A percentile compares a stretch with the other conserved stretches of the same genome.
phyloP scores from a whole-genome alignment of 1,140 invertebrate species.

The Temnothorax longispinosus region DNA sequence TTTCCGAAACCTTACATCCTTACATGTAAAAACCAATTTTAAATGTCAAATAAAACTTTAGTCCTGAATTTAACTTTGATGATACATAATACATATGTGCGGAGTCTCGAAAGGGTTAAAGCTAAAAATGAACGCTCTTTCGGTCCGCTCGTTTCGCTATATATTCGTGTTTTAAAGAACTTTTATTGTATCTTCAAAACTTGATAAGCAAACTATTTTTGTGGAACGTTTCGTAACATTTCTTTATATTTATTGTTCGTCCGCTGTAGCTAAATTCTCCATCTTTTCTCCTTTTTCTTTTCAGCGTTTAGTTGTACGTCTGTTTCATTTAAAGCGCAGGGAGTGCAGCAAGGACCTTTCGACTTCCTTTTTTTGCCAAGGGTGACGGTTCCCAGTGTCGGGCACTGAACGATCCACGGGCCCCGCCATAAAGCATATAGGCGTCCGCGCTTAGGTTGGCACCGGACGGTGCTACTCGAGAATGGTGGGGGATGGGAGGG shows the following conservation, averaged over 20 bases:
- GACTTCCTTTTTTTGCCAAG: not conserved
- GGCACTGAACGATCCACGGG: not conserved
- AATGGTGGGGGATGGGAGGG: not conserved
- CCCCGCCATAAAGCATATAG: too few relatives aligned
- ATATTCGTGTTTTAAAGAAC: not conserved
- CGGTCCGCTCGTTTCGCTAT: too few relatives aligned
- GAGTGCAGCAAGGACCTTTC: not conserved
- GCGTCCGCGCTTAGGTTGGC: slow-evolving; percentile 52
- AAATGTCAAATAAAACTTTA: too few relatives aligned
- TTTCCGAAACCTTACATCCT: too few relatives aligned
- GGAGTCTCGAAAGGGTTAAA: too few relatives aligned
- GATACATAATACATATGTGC: too few relatives aligned
- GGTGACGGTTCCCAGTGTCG: not conserved
- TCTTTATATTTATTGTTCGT: not conserved
- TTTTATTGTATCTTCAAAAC: not conserved
- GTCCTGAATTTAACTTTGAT: too few relatives aligned
- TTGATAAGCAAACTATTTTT: not conserved
- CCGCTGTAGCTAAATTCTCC: not conserved
- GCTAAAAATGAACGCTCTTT: too few relatives aligned
- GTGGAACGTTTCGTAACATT: not conserved
- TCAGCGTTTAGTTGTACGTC: not conserved
- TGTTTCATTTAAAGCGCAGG: not conserved
- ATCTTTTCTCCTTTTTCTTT: not conserved
- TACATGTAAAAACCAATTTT: too few relatives aligned
- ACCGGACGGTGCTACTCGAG: not conserved